A percentile compares a stretch with the other conserved stretches of the same genome.
phyloP scores from a whole-genome alignment of 23 tunicate genomes.

The Styela clava region DNA sequence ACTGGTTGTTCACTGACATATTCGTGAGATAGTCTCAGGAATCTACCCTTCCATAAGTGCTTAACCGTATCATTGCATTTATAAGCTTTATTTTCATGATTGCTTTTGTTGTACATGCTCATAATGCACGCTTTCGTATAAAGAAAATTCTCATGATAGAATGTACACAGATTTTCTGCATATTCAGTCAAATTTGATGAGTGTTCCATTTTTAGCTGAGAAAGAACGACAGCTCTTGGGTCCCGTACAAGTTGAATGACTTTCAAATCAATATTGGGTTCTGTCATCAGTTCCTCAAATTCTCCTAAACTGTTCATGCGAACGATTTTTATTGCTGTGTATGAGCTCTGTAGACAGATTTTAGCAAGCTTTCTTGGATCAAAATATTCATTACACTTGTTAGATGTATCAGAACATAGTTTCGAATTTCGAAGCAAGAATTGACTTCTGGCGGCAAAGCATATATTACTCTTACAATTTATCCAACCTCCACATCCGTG shows the following conservation, averaged over 20 bases:
- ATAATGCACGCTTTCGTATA: not conserved
- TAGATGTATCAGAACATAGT: not conserved
- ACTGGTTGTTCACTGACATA: constrained; percentile 26
- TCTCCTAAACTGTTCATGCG: not conserved
- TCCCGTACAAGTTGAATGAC: constrained; percentile 13
- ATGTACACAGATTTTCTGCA: not conserved
- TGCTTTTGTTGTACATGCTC: too few species aligned
- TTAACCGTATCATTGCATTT: not conserved
- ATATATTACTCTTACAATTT: constrained; percentile 6
- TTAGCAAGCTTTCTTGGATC: not conserved
- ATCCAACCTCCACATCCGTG: not conserved
- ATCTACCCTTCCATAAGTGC: constrained; percentile 26
- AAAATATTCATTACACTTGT: not conserved
- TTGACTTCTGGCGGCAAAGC: constrained; percentile 1
- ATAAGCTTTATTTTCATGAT: not conserved
- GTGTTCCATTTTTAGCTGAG: constrained; percentile 4
- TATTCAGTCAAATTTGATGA: not conserved
- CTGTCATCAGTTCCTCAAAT: not conserved
- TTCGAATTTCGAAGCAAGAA: constrained; percentile 1
- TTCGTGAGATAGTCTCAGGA: constrained; percentile 28
- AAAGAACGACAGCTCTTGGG: not conserved
- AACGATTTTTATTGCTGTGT: not conserved
- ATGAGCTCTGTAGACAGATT: not conserved
- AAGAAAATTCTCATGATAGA: too few species aligned
- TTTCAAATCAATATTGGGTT: not conserved